Conservation (phyloP, 2,888 invertebrate genomes). For the Pseudococcus jackbeardsleyi region DNA sequence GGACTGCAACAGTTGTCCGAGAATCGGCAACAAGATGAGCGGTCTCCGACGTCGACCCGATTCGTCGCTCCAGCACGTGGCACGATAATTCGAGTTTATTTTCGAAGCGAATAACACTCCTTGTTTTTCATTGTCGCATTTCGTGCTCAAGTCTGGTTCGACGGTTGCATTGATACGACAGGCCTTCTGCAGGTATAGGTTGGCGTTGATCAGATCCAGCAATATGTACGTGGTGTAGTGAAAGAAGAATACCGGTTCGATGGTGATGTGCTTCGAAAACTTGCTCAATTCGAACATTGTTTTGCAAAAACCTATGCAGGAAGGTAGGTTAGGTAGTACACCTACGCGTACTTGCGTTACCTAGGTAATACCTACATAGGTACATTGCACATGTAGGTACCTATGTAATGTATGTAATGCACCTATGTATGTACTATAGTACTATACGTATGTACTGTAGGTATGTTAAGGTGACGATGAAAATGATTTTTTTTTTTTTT, state of each 20-base stretch:
- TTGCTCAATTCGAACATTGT: background rate
- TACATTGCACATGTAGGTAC: too few relatives aligned
- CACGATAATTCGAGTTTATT: constrained; percentile 12
- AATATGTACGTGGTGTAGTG: constrained; percentile 32
- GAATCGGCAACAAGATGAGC: constrained; percentile 66
- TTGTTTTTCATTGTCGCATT: constrained; percentile 54
- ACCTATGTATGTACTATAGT: too few relatives aligned
- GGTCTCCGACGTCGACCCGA: constrained; percentile 65
- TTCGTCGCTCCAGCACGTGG: constrained; percentile 55
- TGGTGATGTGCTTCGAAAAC: background rate
- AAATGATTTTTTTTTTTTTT: too few relatives aligned
- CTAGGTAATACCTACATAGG: too few relatives aligned
- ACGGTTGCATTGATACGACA: constrained; percentile 43
- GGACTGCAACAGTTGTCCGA: constrained; percentile 67
- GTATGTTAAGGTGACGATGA: too few relatives aligned
- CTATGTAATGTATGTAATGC: too few relatives aligned
- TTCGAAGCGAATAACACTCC: constrained; percentile 27
- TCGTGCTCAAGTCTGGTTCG: constrained; percentile 55
- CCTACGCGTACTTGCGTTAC: too few relatives aligned
- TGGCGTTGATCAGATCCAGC: constrained; percentile 42
- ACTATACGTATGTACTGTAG: too few relatives aligned
- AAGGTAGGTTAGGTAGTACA: too few relatives aligned
- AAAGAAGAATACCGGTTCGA: constrained; percentile 34
- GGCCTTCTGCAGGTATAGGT: constrained; percentile 56
- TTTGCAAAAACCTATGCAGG: too few relatives aligned